Evolutionary conservation across 2,888 invertebrate genomes (phyloP), one percentile per base, ranked within the genome.

Genomic region (Apoda limacodes): DNA sequence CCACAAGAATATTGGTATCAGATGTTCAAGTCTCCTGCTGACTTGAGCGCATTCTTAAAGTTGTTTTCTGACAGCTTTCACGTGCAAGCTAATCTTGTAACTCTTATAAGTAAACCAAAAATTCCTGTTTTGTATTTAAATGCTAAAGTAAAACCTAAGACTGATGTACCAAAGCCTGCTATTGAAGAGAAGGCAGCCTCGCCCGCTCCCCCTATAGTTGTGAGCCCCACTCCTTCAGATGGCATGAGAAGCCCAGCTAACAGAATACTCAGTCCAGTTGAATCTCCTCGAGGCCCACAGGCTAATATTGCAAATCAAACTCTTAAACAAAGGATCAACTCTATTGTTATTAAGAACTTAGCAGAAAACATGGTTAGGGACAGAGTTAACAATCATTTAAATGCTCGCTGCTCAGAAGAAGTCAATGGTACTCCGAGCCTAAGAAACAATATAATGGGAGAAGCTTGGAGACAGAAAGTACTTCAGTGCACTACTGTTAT

Each of bases 51-150:
- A 26, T 96, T 97, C 62, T 80, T 97, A 30, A 90, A 93, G 65
- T 87, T 97, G 75, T 95, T 96, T 63, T 91, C 95, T n/a, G 93
- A 95, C 64, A 88, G 93, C 52, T 96, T 96, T 72, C 92, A 93
- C 63, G 93, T 97, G 39, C 95, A 96, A 62, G 87, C 93, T 30
- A 95, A 96, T 81, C 85, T 95, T 67, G 93, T 95, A 51, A 92
- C 92, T 34, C 72, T 94, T 45, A 84, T 93, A 50, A 88, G 88
- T 60, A 85, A 88, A 60, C 88, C 89, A 58, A 89, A 89, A 82
- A 83, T 88, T 50, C 86, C 83, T 47, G 85, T 80, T 40, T 72
- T 80, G 70, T 82, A 80, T 70, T 61, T 81, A 38, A 80, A 81
- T 60, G 63, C 83, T 44, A 80, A 81, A 60, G 63, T 83, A 44